Evolutionary conservation across 2,888 invertebrate species (phyloP), one percentile per base, ranked within the genome.

Genomic region (Heliconius charithonia): DNA sequence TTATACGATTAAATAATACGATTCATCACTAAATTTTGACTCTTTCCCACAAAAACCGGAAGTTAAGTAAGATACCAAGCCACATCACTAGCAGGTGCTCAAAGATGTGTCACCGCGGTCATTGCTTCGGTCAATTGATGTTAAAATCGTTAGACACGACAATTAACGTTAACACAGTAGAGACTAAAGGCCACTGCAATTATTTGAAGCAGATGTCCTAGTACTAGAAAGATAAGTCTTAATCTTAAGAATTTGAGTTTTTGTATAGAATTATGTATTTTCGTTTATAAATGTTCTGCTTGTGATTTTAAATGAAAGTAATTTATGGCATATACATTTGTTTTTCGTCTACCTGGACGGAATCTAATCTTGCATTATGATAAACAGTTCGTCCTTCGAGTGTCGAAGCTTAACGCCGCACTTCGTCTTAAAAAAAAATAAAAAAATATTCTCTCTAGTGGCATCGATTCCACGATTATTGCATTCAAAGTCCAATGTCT

Each of bases 111-210:
- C 81, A 81, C 73, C 76, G 65, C 80, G 82, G 83, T 83, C 80
- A 79, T 80, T 79, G 71, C 63, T 63, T 71, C 80, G 75, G 82
- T 84, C 86, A 85, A 86, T 83, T 80, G 83, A 84, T 83, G 85
- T 86, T 85, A 86, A 85, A 85, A 85, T 85, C 87, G 88, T 87
- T 91, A 91, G 89, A 89, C 90, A 87, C 85, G 85, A 85, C 86
- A 91, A 88, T 91, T 91, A 90, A 89, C 87, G 90, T 91, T 91
- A 90, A 91, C 71, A 56, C 32, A 82, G 84, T 80, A 79, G 75
- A 25, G 73, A 71, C 63, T 75, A 79, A 78, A 75, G 80, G 77
- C 66, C 78, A 75, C 32, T 66, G 66, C 81, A 81, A 83, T 82
- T 82, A 77, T 37, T 70, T 80, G 78, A 73, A 76, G 79, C 79